A percentile compares a stretch with the other conserved stretches of the same genome.
These are phyloP conservation scores for Apotomis turbidana DNA, from an alignment of 2,888 invertebrate genomes.

Conservation along the genomic window DNA sequence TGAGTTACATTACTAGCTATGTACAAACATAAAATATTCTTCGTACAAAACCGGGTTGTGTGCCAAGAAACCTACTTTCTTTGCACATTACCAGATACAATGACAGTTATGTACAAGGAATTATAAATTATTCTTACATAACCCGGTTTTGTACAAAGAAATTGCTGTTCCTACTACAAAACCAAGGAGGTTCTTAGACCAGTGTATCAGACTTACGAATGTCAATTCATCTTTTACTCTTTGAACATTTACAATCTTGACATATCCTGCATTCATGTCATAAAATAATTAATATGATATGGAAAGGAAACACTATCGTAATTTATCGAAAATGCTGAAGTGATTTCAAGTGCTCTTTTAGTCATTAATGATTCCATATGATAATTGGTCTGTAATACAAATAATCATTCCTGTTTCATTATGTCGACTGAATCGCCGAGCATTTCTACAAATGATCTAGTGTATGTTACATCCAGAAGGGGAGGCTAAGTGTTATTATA, in stretches of 20 bases:
- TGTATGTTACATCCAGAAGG: neutral
- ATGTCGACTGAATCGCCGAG: neutral
- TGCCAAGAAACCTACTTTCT: slow-evolving; percentile 2
- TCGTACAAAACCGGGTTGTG: slow-evolving; percentile 3
- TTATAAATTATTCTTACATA: slow-evolving; percentile 10
- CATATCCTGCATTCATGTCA: neutral
- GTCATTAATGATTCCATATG: no score
- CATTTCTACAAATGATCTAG: neutral
- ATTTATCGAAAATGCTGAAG: neutral
- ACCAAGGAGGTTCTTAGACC: slow-evolving; percentile 7
- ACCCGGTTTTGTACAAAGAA: slow-evolving; percentile 14
- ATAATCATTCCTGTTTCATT: slow-evolving; percentile 1
- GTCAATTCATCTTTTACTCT: neutral
- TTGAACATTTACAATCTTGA: neutral
- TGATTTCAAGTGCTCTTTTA: neutral
- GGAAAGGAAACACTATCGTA: neutral
- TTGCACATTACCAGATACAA: slow-evolving; percentile 7
- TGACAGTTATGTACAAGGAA: neutral
- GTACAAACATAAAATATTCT: slow-evolving; percentile 1
- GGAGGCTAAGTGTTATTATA: neutral
- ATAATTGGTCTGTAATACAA: neutral
- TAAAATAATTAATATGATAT: neutral
- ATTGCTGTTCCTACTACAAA: neutral
- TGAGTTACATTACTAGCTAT: no score
- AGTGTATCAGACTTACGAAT: neutral